Percentiles rank a stretch among this genome's conserved stretches.
Evolutionary conservation across 2,888 invertebrate species (phyloP).

Genomic region (Pyrochroa serraticornis): DNA sequence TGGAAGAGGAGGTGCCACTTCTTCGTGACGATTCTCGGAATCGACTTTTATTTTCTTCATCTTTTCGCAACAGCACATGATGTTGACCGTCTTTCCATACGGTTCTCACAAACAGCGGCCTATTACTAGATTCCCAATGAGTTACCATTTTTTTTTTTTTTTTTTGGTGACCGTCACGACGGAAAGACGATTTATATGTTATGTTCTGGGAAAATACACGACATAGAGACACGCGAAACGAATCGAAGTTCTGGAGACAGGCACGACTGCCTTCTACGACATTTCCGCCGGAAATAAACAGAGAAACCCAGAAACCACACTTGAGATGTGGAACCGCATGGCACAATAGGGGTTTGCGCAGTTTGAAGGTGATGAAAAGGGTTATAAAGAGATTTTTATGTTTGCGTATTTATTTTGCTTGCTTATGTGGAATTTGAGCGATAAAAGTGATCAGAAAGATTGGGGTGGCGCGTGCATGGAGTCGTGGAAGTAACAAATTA

Average conservation of each 20-base stretch:
- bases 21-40: background rate
- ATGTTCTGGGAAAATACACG: constrained; percentile 8
- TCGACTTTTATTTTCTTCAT: constrained; percentile 56
- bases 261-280: constrained; percentile 47
- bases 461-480: too few species aligned
- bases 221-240: constrained; percentile 31
- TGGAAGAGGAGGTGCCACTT: background rate
- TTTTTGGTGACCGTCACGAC: too few species aligned
- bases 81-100: constrained; percentile 75
- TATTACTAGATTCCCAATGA: constrained; percentile 65
- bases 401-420: too few species aligned
- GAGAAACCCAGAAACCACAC: constrained; percentile 35
- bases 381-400: background rate
- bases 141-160: constrained; percentile 50
- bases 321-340: constrained; percentile 29
- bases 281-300: constrained; percentile 49
- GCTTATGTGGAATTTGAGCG: too few species aligned
- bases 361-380: background rate
- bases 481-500: too few species aligned
- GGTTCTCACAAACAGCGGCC: constrained; percentile 63
- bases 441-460: too few species aligned
- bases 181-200: background rate
- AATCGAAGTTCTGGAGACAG: constrained; percentile 40
- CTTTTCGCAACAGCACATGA: constrained; percentile 69
- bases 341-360: constrained; percentile 25